Base-by-base conservation (phyloP, 2,113 vertebrate species). In the Sorex fumeus region DNA sequence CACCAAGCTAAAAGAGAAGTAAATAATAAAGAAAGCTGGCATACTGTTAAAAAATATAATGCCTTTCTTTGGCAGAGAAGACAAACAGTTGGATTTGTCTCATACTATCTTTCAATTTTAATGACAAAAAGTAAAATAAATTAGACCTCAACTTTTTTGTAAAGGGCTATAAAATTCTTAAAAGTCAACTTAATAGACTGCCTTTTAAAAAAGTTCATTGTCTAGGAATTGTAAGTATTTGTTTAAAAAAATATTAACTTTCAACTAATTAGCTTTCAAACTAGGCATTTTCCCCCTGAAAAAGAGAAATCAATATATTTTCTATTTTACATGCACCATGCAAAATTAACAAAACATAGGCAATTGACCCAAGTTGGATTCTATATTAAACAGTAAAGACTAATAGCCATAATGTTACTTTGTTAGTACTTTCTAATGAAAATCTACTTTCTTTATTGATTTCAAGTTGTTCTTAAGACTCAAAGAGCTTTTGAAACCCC, bases 381-480 rank as follows among this genome's bases (percentile, higher is more conserved):
- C 0, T 2, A 1, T n/a, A 76, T 8, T 45, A 19, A 36, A 32
- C 34, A 74, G 2, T 0, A 25, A 25, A 18, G 21, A 2, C 57
- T 9, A 23, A 28, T 0, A 60, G 36, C 27, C 13, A 16, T 36
- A n/a, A 47, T 34, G 10, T 32, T 66, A 45, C 77, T 91, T 74
- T 34, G 60, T 21, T 16, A 13, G 7, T 30, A 15, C 32, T 79
- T 79, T 75, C 47, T 64, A 80, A 88, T 84, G 62, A 85, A 57
- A 85, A 84, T 1, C 1, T 34, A 8, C 6, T 18, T 57, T 90
- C 75, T 86, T 53, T 71, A 4, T 13, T 88, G 18, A 87, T 69
- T 80, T 71, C 23, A 91, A 81, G 34, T 36, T 71, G 62, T 70
- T 91, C 11, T 88, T 62, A 87, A 87, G 16, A 83, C 1, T 77